Conservation (phyloP, 2,113 vertebrate genomes). For the Sterrhoptilus dennistouni region DNA sequence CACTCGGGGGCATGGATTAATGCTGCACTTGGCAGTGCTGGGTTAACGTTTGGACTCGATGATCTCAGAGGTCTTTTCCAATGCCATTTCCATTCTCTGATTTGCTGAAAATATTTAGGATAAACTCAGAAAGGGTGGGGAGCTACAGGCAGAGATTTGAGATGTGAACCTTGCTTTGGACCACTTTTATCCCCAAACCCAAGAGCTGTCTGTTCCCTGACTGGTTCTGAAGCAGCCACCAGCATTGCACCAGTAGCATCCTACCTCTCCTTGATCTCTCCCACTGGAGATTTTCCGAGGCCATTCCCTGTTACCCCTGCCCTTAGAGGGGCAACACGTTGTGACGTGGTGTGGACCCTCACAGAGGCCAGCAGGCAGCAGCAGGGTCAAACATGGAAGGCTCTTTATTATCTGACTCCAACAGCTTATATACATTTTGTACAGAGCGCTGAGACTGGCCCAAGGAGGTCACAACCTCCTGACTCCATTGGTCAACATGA, state of each 20-base stretch:
- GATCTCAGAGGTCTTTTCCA: background rate
- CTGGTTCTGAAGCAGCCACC: background rate
- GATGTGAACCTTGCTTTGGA: background rate
- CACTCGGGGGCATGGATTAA: background rate
- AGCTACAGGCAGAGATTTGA: background rate
- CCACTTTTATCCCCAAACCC: background rate
- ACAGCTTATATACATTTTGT: no score
- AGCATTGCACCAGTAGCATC: background rate
- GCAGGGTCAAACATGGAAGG: no score
- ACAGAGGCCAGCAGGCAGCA: no score
- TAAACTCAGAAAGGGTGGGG: background rate
- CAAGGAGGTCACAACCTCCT: no score
- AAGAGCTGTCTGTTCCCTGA: background rate
- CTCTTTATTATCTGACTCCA: no score
- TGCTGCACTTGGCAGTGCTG: no score
- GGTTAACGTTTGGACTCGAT: accelerated
- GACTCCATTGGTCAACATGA: no score
- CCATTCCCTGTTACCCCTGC: background rate
- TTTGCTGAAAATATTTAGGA: background rate
- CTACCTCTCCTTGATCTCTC: background rate
- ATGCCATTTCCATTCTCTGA: background rate
- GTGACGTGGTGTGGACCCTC: no score
- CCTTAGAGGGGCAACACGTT: no score
- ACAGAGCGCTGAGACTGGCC: no score
- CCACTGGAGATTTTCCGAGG: accelerated